Evolutionary conservation across 1,140 invertebrate species (phyloP).

Genomic region (Micrasema minimum): DNA sequence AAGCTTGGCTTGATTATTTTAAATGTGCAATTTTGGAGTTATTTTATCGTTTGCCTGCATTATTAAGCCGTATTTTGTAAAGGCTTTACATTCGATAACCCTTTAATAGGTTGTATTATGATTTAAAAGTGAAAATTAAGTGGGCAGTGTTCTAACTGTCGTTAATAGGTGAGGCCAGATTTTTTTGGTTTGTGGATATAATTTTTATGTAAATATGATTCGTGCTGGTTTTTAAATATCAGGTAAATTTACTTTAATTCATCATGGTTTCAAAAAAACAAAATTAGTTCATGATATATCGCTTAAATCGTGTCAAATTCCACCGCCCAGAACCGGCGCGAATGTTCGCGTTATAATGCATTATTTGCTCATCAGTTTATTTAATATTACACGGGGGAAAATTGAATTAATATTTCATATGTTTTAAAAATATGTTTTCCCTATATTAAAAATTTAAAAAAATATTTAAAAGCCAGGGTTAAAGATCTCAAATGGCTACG

Average conservation of each 20-base stretch:
- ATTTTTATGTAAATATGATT: conserved; percentile 22
- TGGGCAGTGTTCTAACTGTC: not conserved
- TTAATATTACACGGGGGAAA: no score
- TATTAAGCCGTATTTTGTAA: not conserved
- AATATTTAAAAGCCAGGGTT: conserved; percentile 6
- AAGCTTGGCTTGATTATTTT: conserved; percentile 62
- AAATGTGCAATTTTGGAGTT: not conserved
- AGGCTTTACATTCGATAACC: not conserved
- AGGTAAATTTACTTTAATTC: conserved; percentile 31
- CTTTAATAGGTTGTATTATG: conserved; percentile 9
- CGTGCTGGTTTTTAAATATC: not conserved
- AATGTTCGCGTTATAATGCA: conserved; percentile 1
- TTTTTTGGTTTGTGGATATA: conserved; percentile 11
- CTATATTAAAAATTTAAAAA: conserved; percentile 4
- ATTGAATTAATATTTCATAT: no score
- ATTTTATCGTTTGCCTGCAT: conserved; percentile 9
- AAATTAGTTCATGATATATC: not conserved
- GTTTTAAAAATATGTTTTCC: not conserved
- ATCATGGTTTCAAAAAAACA: not conserved
- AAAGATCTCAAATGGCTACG: conserved; percentile 56
- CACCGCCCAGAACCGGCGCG: not conserved
- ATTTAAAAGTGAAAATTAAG: not conserved
- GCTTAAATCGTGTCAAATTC: not conserved
- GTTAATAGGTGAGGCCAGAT: conserved; percentile 16
- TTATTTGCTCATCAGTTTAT: not conserved